Conservation (phyloP, 1,140 invertebrate species). For the Harpegnathos saltator region DNA sequence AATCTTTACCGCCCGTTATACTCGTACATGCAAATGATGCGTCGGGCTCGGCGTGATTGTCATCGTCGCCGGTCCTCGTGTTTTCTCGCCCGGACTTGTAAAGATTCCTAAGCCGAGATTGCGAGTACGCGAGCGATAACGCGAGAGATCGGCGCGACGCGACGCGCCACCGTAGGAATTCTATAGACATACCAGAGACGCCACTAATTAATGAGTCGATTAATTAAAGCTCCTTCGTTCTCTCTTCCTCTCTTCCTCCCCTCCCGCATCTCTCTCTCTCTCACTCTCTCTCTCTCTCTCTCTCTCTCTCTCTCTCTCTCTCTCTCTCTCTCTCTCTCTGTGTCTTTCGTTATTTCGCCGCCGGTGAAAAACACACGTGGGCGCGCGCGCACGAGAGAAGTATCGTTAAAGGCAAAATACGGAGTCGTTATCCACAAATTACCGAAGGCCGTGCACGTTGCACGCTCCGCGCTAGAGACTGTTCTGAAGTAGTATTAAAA, state of each 20-base stretch:
- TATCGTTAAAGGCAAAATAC: constrained; percentile 58
- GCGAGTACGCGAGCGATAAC: too few species aligned
- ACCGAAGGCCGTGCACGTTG: constrained; percentile 25
- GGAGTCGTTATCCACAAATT: constrained; percentile 67
- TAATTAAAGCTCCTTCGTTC: constrained; percentile 16
- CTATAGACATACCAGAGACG: not conserved
- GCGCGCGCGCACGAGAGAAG: not conserved
- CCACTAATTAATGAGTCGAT: constrained; percentile 39
- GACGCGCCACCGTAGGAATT: not conserved
- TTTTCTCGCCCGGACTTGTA: not conserved
- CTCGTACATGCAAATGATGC: constrained; percentile 65
- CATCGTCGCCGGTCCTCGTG: not conserved
- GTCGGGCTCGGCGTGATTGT: constrained; percentile 34
- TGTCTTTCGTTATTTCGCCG: constrained; percentile 28
- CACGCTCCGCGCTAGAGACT: constrained; percentile 34
- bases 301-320: too few species aligned
- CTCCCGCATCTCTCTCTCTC: too few species aligned
- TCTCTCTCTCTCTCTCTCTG: too few species aligned
- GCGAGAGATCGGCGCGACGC: too few species aligned
- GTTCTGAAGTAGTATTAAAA: constrained; percentile 58
- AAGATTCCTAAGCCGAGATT: constrained; percentile 3
- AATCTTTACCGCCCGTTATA: constrained; percentile 27
- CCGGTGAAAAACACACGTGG: constrained; percentile 30
- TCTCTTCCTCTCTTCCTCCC: too few species aligned
- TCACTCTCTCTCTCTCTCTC: too few species aligned